A percentile compares a stretch with the other conserved stretches of the same genome.
Evolutionary conservation across 2,888 invertebrate species (phyloP).

Genomic region (Lamellibrachia columna): DNA sequence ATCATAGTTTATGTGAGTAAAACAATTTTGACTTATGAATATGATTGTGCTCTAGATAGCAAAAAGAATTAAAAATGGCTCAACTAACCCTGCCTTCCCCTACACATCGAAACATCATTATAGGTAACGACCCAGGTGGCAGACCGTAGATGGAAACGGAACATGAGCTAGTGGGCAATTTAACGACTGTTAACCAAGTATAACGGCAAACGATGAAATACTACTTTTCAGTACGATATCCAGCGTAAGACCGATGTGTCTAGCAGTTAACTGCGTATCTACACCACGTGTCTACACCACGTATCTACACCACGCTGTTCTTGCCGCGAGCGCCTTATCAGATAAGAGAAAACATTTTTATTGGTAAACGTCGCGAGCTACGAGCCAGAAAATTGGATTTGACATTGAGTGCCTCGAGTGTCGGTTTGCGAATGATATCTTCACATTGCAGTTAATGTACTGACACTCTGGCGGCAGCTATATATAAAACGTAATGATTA

Average conservation of each 20-base stretch:
- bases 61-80: too few species aligned
- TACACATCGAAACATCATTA: not conserved
- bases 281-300: not conserved
- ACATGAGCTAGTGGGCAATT: not conserved
- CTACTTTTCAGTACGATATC: not conserved
- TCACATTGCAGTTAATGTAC: not conserved
- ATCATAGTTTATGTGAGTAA: too few species aligned
- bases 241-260: not conserved
- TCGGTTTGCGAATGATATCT: not conserved
- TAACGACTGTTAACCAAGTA: not conserved
- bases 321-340: not conserved
- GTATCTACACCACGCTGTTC: not conserved
- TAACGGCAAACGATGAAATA: not conserved
- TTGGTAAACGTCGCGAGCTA: not conserved
- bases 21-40: too few species aligned
- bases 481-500: too few species aligned
- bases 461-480: too few species aligned
- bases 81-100: too few species aligned
- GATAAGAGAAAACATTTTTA: not conserved
- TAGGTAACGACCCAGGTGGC: not conserved
- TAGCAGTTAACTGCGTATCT: not conserved
- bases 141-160: not conserved
- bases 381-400: slow-evolving; percentile 1
- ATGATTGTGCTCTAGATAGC: too few species aligned
- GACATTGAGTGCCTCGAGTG: not conserved